A percentile compares a stretch with the other conserved stretches of the same genome.
Conservation (phyloP, 2,888 invertebrate species). For the Cataglyphis albicans region DNA sequence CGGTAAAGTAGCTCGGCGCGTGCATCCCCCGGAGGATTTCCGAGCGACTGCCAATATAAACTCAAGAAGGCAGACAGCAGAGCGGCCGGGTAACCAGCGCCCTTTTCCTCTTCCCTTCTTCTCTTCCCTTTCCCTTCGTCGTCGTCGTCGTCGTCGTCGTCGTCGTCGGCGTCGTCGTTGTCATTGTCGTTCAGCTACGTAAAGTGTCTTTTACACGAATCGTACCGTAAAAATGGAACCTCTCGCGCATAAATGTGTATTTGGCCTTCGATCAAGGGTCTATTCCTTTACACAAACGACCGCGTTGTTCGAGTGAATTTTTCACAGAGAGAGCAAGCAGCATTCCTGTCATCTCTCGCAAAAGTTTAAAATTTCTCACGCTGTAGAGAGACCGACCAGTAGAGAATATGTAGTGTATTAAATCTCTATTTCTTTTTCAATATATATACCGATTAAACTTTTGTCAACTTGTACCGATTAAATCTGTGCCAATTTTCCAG, state of each 20-base stretch:
- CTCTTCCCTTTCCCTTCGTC: not conserved
- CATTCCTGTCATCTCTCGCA: slow-evolving; percentile 18
- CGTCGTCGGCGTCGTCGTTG: slow-evolving; percentile 26
- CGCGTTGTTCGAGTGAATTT: slow-evolving; percentile 35
- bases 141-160: slow-evolving; percentile 29
- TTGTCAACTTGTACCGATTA: not conserved
- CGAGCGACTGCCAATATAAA: slow-evolving; percentile 58
- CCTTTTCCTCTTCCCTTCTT: not conserved
- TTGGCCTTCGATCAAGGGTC: slow-evolving; percentile 43
- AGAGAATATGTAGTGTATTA: not conserved
- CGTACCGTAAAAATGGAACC: slow-evolving; percentile 44
- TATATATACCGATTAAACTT: slow-evolving; percentile 10
- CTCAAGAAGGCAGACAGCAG: slow-evolving; percentile 35
- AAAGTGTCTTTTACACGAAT: slow-evolving; percentile 47
- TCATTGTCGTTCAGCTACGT: slow-evolving; percentile 33
- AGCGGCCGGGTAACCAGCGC: slow-evolving; percentile 39
- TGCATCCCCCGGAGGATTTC: slow-evolving; percentile 56
- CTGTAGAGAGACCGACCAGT: not conserved
- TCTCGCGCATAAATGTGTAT: slow-evolving; percentile 46
- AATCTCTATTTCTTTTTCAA: not conserved
- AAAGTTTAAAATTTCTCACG: slow-evolving; percentile 3
- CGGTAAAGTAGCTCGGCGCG: slow-evolving; percentile 31
- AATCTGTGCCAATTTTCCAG: not conserved
- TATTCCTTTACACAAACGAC: slow-evolving; percentile 35
- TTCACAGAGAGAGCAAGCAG: slow-evolving; percentile 11